phyloP scores from a whole-genome alignment of 2,797 vertebrate genomes.

The Acanthurus leucopareius region DNA sequence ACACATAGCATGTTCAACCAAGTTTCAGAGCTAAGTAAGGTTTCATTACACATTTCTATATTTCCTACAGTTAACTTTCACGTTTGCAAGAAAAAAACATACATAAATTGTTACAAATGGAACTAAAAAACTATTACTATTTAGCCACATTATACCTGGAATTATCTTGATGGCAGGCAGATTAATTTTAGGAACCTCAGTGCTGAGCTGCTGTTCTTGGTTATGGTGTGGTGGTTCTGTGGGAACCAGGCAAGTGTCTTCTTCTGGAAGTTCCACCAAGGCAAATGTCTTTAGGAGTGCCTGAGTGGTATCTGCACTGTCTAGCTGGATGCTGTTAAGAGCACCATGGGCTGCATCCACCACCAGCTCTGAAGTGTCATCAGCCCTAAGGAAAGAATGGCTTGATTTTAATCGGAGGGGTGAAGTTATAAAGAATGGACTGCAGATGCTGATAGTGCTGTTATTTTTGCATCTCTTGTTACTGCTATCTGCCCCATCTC shows the following conservation, averaged over 20 bases:
- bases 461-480: no score
- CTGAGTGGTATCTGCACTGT: slow-evolving; percentile 73
- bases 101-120: slow-evolving; percentile 1
- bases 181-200: slow-evolving; percentile 18
- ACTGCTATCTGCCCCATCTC: no score
- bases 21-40: background rate
- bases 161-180: background rate
- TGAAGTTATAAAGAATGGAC: no score
- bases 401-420: background rate
- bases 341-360: slow-evolving; percentile 70
- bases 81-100: background rate
- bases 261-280: slow-evolving; percentile 76
- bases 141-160: slow-evolving; percentile 26
- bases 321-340: slow-evolving; percentile 43
- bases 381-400: slow-evolving; percentile 63
- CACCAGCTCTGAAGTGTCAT: slow-evolving; percentile 81
- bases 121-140: background rate
- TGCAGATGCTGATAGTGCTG: no score
- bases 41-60: background rate
- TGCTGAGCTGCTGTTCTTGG: slow-evolving; percentile 15
- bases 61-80: background rate
- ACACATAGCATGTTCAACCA: background rate
- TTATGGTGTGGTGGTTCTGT: background rate
- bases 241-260: slow-evolving; percentile 44
- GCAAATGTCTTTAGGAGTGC: slow-evolving; percentile 84